Conservation (phyloP, 2,888 invertebrate species). For the Esperia sulphurella region DNA sequence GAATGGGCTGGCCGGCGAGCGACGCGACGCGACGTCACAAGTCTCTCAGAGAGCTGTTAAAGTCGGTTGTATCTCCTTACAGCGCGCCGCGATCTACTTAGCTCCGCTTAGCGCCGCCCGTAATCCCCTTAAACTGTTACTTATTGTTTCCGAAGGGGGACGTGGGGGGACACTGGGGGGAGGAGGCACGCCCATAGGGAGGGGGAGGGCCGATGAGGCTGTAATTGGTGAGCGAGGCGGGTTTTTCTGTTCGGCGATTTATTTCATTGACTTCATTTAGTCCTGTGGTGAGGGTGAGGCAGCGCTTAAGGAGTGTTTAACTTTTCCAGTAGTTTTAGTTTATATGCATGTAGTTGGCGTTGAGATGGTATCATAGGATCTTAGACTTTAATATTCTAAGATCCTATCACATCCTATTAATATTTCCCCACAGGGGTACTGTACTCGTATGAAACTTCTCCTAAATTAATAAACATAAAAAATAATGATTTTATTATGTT, state of each 20-base stretch:
- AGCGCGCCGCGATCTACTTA: neutral
- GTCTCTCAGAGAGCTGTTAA: neutral
- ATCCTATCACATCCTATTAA: too few species aligned
- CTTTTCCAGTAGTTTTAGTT: too few species aligned
- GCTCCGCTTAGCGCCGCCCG: conserved; percentile 10
- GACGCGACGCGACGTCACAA: too few species aligned
- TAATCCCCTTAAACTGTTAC: conserved; percentile 43
- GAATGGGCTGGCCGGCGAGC: too few species aligned
- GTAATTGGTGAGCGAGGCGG: neutral
- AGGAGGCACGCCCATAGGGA: neutral
- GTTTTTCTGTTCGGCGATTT: neutral
- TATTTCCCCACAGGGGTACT: too few species aligned
- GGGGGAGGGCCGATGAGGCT: conserved; percentile 6
- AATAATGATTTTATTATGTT: too few species aligned
- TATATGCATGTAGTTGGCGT: too few species aligned
- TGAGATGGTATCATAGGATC: too few species aligned
- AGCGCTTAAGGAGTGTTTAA: neutral
- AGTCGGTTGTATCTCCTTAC: neutral
- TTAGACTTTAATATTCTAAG: too few species aligned
- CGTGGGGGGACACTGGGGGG: conserved; percentile 11
- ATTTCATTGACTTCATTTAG: neutral
- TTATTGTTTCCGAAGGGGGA: conserved; percentile 22
- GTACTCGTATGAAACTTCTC: too few species aligned
- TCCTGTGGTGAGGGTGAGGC: neutral
- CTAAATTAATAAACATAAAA: too few species aligned